Evolutionary conservation across 2,797 vertebrate genomes (phyloP), one percentile per base, ranked within the genome.

Genomic region (Pogoniulus pusillus): DNA sequence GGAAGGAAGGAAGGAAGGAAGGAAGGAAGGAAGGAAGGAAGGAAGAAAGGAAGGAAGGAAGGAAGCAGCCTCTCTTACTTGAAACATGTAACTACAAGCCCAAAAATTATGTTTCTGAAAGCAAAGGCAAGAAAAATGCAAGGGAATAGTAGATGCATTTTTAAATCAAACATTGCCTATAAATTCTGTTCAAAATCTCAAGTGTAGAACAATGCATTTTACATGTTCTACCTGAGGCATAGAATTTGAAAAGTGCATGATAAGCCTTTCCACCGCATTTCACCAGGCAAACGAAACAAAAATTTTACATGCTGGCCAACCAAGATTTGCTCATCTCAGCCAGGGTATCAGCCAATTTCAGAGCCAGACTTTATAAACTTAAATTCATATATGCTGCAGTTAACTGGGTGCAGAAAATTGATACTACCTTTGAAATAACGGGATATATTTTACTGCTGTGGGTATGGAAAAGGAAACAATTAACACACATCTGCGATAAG

Each of bases 401-500:
- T 95, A 88, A 59, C 68, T 92, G 93, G 29, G 55, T 54, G 2
- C 34, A 91, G 85, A 95, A 96, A 88, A 93, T 3, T 91, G 94
- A 93, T 68, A 80, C 87, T 82, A 91, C 73, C 70, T 79, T 73
- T 80, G 82, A 95, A 96, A 95, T 94, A 93, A 96, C 51, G 82
- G 73, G 78, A 91, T 91, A 71, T 82, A 91, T 92, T 96, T 96
- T 91, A 92, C 83, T 92, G 80, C 89, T 71, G 62, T 81, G 94
- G 41, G 30, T 93, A 95, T 84, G 84, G 91, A 89, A 92, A 96
- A 87, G 88, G 96, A 96, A 95, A 96, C 94, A 96, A 96, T 96
- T 95, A 96, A 93, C 85, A 86, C 87, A 94, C 92, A 96, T 95
- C 94, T 97, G 93, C 10, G 60, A 96, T 82, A 96, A 96, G 90